Base-by-base conservation (phyloP, 2,113 vertebrate species). In the Shinisaurus crocodilurus region DNA sequence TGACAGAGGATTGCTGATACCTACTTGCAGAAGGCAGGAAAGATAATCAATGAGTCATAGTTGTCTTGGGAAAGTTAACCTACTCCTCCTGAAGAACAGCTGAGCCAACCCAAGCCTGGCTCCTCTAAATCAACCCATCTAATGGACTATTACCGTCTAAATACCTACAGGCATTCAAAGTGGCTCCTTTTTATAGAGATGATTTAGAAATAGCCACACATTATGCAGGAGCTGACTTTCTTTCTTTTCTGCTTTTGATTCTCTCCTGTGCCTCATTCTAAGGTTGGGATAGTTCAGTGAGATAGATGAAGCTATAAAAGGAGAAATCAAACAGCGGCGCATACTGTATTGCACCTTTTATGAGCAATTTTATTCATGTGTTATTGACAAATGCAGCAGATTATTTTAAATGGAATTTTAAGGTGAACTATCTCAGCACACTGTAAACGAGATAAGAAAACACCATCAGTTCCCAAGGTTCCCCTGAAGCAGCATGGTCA, bases 321-420 rank as follows among this genome's bases (percentile, higher is more conserved):
- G 84, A 75, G 57, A 45, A 86, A 82, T 74, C 76, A 88, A 88
- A 88, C 12, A 70, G 86, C 57, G 84, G 45, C 89, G 91, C 90
- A 85, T 50, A 82, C 70, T 79, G 85, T 89, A 94, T 82, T 92
- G 2, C 0, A 2, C 43, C 80, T 9, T 27, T 94, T 67, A 85
- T 32, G 13, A 93, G 40, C 29, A 90, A 82, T 1, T 90, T 90
- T 93, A 79, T 54, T 87, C 83, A 65, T 69, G 13, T 77, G 82
- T 50, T 88, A n/a, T 63, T 85, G 88, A 89, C n/a, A 92, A 84
- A 91, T 76, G 82, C 85, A 87, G 15, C 34, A 67, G 77, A 93
- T 88, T 86, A 86, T 0, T 82, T 65, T 15, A 81, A 95, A 95
- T 82, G 54, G n/a, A 91, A 92, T 94, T 93, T 92, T 88, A 93